Base-by-base conservation (phyloP, 2,888 invertebrate species). In the Orchesella flavescens region DNA sequence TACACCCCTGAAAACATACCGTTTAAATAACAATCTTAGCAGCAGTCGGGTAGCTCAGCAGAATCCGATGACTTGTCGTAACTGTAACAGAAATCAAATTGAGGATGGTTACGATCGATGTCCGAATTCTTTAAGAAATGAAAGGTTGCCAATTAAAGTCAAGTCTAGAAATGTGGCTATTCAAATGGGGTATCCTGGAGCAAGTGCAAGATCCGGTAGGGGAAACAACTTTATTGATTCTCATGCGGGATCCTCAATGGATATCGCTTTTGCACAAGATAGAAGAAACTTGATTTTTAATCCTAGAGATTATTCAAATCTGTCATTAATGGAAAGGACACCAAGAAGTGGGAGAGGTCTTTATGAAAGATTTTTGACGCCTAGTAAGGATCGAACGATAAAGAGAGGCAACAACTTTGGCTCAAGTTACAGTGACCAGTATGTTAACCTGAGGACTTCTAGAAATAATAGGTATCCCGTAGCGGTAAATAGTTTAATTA, bases 141-240 rank as follows among this genome's bases (percentile, higher is more conserved):
- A 73, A 13, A 73, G 69, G 72, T 34, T 79, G 23, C 57, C 79
- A 34, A n/a, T 79, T 24, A 78, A 83, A 23, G 71, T 76, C 0
- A 84, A 80, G 34, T 84, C 79, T 34, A 59, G 86, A 68, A 83
- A 79, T 75, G 80, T 75, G 23, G 80, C 84, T 5, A 86, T 85
- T 77, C 86, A 86, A 72, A 86, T 86, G 86, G 86, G 86, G 1
- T 68, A 78, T 71, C 84, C 84, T 24, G 78, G 78, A 17, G 82
- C 83, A 19, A 79, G 76, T 44, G 74, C 61, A 21, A 63, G 66
- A 21, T 24, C 71, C 21, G 59, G 23, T 43, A 46, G 73, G 43
- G 65, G n/a, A 9, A 12, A 24, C 19, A 49, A 79, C 19, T 15
- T 44, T 23, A 63, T 44, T 12, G 65, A 63, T 12, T 55, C 59